Evolutionary conservation across 2,797 vertebrate species (phyloP), one percentile per base, ranked within the genome.

Genomic region (Falco biarmicus): DNA sequence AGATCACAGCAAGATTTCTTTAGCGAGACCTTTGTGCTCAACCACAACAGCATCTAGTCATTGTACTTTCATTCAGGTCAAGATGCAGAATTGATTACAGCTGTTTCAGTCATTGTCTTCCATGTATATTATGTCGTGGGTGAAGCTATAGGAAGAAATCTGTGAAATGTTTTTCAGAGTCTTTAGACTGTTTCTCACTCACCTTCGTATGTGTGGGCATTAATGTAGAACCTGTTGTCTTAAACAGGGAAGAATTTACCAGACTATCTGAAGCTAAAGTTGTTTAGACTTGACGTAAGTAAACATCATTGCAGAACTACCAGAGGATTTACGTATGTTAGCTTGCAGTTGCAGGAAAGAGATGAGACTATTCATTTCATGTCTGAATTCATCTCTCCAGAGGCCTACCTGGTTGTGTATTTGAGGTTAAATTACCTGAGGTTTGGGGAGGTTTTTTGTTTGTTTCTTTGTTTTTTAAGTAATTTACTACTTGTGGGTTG

Each of bases 41-140:
- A 6, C 15, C 20, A 0, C 4, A 13, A 61, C 14, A 59, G 77
- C 39, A 12, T 9, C 4, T 21, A 12, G 19, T 56, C 3, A 1
- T 11, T 8, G 34, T 28, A 1, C 21, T 51, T 70, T 70, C 1
- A 0, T 14, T 48, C 45, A 15, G 56, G 50, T 31, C 29, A 47
- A 39, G 75, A 29, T 50, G 10, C 25, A 37, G 59, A 39, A 21
- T 12, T 13, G 24, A 28, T 43, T 64, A 9, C 28, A 43, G 66
- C 34, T 64, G 32, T 22, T 85, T 51, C 26, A 59, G 45, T 34
- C n/a, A 1, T 50, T 60, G 41, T 29, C 22, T 68, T 41, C 43
- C 21, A 2, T 20, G 12, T 24, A 3, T 12, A 2, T 50, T 32
- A 24, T 8, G 20, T 37, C n/a, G 6, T 32, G 48, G 11, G 24